Evolutionary conservation across 2,888 invertebrate species (phyloP).

Genomic region (Acanthosepion lycidas): DNA sequence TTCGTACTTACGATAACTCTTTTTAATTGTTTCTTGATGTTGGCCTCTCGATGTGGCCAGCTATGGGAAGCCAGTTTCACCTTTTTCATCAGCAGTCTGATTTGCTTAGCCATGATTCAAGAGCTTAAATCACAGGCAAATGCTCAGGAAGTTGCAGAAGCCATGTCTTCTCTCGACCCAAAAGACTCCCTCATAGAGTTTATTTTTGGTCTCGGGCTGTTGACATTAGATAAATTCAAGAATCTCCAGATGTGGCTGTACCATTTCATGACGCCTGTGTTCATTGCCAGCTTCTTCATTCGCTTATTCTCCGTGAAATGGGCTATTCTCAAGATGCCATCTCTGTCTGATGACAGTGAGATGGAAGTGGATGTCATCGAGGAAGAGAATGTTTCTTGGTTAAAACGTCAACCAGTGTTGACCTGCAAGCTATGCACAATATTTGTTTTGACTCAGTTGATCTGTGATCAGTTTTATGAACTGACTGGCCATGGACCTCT

Average conservation of each 20-base stretch:
- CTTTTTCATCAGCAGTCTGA: neutral
- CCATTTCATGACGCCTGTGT: neutral
- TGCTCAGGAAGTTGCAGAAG: neutral
- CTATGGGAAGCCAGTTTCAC: neutral
- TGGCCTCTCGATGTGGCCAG: neutral
- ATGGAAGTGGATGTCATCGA: neutral
- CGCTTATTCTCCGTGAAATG: conserved; percentile 34
- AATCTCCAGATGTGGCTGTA: neutral
- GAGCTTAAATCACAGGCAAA: neutral
- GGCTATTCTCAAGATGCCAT: neutral
- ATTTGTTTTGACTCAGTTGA: conserved; percentile 34
- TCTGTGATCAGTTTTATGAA: neutral
- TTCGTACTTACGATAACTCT: neutral
- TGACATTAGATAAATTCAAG: neutral
- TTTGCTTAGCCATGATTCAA: neutral
- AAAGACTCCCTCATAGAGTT: neutral
- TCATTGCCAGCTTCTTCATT: neutral
- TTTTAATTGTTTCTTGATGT: conserved; percentile 20
- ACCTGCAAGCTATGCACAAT: neutral
- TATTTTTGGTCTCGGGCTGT: neutral
- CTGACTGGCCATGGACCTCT: neutral
- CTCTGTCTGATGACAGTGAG: neutral
- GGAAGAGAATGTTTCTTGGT: neutral
- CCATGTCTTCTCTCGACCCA: neutral
- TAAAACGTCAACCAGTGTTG: neutral